Conservation (phyloP, 30 jellyfish, hydroid and myxozoan species). For the Catostylus mosaicus region DNA sequence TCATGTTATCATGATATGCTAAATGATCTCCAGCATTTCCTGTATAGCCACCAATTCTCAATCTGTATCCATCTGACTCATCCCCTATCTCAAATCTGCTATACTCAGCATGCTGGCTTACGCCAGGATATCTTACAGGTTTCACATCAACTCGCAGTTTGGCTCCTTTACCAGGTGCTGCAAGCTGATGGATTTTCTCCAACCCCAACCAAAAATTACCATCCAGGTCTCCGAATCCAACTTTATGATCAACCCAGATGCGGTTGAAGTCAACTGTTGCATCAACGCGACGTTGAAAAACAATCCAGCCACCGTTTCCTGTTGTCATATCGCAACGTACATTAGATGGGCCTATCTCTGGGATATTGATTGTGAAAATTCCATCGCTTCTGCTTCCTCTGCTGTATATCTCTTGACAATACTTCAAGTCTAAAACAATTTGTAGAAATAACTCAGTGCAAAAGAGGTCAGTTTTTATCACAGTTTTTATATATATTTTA, state of each 20-base stretch:
- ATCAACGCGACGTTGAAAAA: conserved; percentile 31
- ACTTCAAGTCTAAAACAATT: too few relatives aligned
- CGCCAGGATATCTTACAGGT: neutral
- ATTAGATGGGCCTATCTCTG: neutral
- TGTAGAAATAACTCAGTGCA: too few relatives aligned
- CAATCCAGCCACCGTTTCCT: conserved; percentile 31
- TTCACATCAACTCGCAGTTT: neutral
- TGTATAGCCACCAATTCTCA: conserved; percentile 18
- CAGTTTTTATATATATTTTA: too few relatives aligned
- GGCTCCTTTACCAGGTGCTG: too few relatives aligned
- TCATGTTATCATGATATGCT: conserved; percentile 30
- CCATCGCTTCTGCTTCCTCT: too few relatives aligned
- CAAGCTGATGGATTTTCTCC: too few relatives aligned
- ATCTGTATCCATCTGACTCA: conserved; percentile 24
- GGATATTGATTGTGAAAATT: conserved; percentile 4
- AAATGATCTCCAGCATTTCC: conserved; percentile 50
- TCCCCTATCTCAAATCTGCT: too few relatives aligned
- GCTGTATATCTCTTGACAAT: too few relatives aligned
- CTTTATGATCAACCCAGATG: conserved; percentile 26
- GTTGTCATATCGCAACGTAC: conserved; percentile 55
- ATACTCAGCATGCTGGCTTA: too few relatives aligned
- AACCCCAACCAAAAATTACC: conserved; percentile 52
- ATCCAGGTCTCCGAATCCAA: conserved; percentile 36
- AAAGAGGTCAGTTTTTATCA: too few relatives aligned
- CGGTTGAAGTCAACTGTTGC: conserved; percentile 24